These are phyloP conservation scores for Eupsilia transversa DNA, from an alignment of 2,888 invertebrate genomes.

Conservation along the genomic window DNA sequence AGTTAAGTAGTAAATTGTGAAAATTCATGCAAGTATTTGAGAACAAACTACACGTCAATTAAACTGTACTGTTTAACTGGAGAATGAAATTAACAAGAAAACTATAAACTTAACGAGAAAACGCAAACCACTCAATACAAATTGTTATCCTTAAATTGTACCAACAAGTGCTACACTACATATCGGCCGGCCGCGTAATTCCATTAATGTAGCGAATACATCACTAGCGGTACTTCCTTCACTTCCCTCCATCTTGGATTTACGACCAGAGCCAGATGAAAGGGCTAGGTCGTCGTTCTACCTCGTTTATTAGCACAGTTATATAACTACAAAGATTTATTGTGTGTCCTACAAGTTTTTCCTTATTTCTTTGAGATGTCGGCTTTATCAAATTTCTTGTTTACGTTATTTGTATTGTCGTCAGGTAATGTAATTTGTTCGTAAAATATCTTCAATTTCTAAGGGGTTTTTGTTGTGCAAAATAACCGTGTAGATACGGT, in stretches of 20 bases:
- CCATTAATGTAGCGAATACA: constrained; percentile 85
- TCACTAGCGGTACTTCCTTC: constrained; percentile 75
- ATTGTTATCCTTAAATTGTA: constrained; percentile 74
- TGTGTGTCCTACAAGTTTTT: constrained; percentile 70
- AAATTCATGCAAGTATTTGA: neutral
- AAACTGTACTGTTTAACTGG: neutral
- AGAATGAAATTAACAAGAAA: constrained; percentile 34
- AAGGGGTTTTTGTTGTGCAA: neutral
- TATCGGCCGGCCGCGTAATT: constrained; percentile 81
- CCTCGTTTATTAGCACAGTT: constrained; percentile 82
- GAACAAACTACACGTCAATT: neutral
- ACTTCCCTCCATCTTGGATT: constrained; percentile 72
- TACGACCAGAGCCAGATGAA: constrained; percentile 81
- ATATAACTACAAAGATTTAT: constrained; percentile 77
- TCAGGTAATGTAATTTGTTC: constrained; percentile 41
- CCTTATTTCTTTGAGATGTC: constrained; percentile 61
- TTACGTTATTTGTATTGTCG: constrained; percentile 29
- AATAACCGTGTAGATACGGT: neutral
- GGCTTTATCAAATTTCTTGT: constrained; percentile 41
- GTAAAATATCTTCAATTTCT: constrained; percentile 19
- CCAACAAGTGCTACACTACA: constrained; percentile 78
- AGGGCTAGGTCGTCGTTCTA: constrained; percentile 79
- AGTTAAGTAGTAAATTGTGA: too few species aligned
- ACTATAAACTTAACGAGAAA: constrained; percentile 50
- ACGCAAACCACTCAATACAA: constrained; percentile 69